Conservation (phyloP, 2,797 vertebrate species). For the Gymnopithys bicolor region DNA sequence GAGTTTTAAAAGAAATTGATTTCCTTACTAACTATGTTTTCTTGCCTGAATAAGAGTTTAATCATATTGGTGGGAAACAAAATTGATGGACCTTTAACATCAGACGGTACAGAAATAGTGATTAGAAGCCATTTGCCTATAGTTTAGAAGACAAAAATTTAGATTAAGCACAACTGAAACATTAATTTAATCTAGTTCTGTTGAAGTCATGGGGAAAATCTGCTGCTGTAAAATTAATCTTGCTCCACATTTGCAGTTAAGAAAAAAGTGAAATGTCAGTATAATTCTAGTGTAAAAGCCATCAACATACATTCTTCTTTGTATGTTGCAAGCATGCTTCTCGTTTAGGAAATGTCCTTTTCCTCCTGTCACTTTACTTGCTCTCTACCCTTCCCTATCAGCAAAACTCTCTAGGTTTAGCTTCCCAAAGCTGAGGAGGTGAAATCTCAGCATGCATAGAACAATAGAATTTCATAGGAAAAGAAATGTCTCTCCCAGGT, state of each 20-base stretch:
- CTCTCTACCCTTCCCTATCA: background rate
- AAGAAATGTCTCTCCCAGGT: background rate
- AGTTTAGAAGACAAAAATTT: conserved; percentile 41
- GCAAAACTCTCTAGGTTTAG: background rate
- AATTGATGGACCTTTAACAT: conserved; percentile 34
- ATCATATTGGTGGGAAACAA: conserved; percentile 12
- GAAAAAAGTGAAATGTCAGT: background rate
- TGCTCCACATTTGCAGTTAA: conserved; percentile 25
- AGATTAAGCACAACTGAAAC: conserved; percentile 46
- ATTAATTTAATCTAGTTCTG: conserved; percentile 57
- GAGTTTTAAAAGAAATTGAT: conserved; percentile 48
- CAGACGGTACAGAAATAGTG: background rate
- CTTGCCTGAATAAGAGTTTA: conserved; percentile 49
- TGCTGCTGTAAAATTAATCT: conserved; percentile 47
- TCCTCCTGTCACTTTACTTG: background rate
- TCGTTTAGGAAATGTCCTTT: background rate
- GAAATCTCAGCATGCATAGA: background rate
- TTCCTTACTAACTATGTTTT: conserved; percentile 56
- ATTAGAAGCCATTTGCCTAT: conserved; percentile 43
- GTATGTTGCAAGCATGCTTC: background rate
- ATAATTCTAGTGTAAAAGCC: background rate
- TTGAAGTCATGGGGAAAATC: conserved; percentile 43
- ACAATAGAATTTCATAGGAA: background rate
- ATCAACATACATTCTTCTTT: background rate
- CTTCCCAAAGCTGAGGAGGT: background rate